Conservation (phyloP, 2,888 invertebrate species). For the Xiphydria camelus region DNA sequence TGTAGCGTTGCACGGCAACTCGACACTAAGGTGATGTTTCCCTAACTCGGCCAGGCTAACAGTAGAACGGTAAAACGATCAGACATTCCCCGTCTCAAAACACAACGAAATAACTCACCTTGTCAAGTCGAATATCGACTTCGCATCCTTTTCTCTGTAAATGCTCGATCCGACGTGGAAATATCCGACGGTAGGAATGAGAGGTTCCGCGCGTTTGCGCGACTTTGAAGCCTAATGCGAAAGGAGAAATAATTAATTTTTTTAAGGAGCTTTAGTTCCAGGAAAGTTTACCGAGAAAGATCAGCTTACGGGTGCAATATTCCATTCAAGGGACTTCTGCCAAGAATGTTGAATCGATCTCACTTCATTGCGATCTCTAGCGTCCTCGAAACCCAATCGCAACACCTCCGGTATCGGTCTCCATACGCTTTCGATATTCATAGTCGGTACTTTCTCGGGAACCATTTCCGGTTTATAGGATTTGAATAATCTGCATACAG, state of each 20-base stretch:
- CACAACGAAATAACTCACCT: constrained; percentile 25
- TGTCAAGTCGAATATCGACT: constrained; percentile 47
- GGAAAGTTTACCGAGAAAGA: background rate
- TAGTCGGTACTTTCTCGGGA: constrained; percentile 47
- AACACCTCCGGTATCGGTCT: constrained; percentile 43
- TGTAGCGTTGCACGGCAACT: constrained; percentile 48
- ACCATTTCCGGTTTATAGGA: constrained; percentile 54
- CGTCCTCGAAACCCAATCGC: constrained; percentile 38
- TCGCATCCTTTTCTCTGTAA: constrained; percentile 36
- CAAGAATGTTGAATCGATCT: constrained; percentile 12
- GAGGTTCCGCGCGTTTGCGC: constrained; percentile 24
- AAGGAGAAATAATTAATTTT: constrained; percentile 5
- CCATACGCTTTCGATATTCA: constrained; percentile 51
- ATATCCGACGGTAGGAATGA: constrained; percentile 48
- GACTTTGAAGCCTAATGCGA: constrained; percentile 9
- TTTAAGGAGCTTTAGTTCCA: background rate
- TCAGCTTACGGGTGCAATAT: constrained; percentile 21
- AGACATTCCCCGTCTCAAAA: background rate
- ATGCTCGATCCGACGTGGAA: constrained; percentile 47
- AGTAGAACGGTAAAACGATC: background rate
- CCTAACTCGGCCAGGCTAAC: constrained; percentile 43
- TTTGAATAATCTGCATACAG: constrained; percentile 43
- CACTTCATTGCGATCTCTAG: constrained; percentile 32
- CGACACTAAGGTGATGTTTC: constrained; percentile 38
- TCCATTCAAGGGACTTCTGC: constrained; percentile 35